Evolutionary conservation across 2,888 invertebrate genomes (phyloP), one percentile per base, ranked within the genome.

Genomic region (Plusia festucae): DNA sequence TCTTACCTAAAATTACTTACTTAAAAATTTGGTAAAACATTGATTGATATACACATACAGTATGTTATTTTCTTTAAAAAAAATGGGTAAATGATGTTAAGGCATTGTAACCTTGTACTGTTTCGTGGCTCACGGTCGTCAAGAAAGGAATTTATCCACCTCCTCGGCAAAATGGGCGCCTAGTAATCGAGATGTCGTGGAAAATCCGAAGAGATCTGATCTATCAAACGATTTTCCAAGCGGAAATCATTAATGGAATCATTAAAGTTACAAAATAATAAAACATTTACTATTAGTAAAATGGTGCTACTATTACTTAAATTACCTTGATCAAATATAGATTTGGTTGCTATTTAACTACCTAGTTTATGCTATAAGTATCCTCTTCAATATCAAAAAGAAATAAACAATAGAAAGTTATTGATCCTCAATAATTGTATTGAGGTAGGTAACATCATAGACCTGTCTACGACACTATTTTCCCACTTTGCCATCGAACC

Each of bases 131-230:
- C 49, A 1, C 5, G 30, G 24, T 15, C 15, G 34, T 18, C 15
- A 24, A 56, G 64, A 61, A 68, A 59, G 74, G 74, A 77, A 74
- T 74, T 46, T 74, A 18, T 53, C 51, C 20, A 72, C 51, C 60
- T 60, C 64, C 70, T 59, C 11, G 22, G 2, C 20, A 32, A 27
- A n/a, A 22, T 81, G 64, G 16, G 82, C 78, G 79, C 91, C 91
- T 91, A 70, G 90, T 92, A 85, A 3, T 24, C 73, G 79, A 84
- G 88, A 91, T 92, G 88, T 90, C 90, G 87, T 59, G 85, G 79
- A 92, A 91, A 91, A 83, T 82, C 90, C 82, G 79, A 79, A 83
- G 84, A 84, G 84, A 84, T 84, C 85, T 86, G 84, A 84, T 84
- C 85, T 86, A 81, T 82, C 86, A 84, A 75, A 62, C 72, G 73